These are phyloP conservation scores for Periplaneta americana DNA, from an alignment of 1,140 invertebrate species.

Conservation along the genomic window DNA sequence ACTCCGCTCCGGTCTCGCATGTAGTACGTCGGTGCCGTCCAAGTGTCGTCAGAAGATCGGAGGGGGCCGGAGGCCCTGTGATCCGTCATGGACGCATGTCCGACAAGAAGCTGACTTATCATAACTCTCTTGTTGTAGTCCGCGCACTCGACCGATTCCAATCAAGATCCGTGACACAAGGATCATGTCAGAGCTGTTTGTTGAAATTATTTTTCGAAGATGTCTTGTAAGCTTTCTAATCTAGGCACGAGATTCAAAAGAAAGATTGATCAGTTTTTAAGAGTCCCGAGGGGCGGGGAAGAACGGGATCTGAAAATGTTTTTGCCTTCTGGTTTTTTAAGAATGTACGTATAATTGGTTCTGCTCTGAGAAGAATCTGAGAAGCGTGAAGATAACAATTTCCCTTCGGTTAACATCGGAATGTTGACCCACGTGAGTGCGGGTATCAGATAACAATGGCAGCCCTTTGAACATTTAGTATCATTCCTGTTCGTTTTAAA, in stretches of 20 bases:
- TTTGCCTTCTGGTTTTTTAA: too few species aligned
- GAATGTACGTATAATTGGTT: not conserved
- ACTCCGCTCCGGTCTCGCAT: too few species aligned
- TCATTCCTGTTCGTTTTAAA: too few species aligned
- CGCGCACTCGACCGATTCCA: not conserved
- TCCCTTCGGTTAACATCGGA: not conserved
- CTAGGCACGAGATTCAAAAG: not conserved
- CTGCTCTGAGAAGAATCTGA: not conserved
- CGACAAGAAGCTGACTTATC: not conserved
- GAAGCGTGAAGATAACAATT: not conserved
- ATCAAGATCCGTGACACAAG: not conserved
- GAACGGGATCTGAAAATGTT: not conserved
- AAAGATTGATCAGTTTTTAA: not conserved
- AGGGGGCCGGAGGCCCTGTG: too few species aligned
- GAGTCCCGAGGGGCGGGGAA: not conserved
- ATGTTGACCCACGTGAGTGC: not conserved
- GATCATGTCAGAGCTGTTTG: not conserved
- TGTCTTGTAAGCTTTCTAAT: not conserved
- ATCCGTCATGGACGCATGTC: not conserved
- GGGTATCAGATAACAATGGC: not conserved
- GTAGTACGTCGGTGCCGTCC: too few species aligned
- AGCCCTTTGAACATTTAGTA: too few species aligned
- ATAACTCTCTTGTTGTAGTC: not conserved
- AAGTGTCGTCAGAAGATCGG: too few species aligned
- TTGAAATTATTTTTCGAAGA: not conserved